These are phyloP conservation scores for Chouioia cunea DNA, from an alignment of 2,888 invertebrate species.

Conservation along the genomic window DNA sequence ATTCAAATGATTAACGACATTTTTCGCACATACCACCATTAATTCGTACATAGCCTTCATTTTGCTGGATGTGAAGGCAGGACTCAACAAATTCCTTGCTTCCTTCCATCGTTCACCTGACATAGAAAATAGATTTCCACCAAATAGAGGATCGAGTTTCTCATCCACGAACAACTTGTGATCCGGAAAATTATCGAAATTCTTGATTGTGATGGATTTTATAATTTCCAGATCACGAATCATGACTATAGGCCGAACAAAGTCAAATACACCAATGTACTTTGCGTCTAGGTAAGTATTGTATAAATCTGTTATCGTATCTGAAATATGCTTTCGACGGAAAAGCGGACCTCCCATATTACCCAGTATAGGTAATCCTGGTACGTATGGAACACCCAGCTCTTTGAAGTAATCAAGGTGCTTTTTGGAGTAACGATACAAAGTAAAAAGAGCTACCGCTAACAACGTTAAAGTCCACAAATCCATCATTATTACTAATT, in stretches of 20 bases:
- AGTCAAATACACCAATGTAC: slow-evolving; percentile 59
- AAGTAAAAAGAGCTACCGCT: not conserved
- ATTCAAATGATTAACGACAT: slow-evolving; percentile 54
- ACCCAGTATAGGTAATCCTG: slow-evolving; percentile 35
- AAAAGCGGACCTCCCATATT: slow-evolving; percentile 51
- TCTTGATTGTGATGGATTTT: slow-evolving; percentile 57
- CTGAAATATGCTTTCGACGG: slow-evolving; percentile 29
- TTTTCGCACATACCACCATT: slow-evolving; percentile 62
- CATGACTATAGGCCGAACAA: slow-evolving; percentile 54
- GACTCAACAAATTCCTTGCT: slow-evolving; percentile 70
- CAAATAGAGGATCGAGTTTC: slow-evolving; percentile 52
- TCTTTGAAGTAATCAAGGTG: not conserved
- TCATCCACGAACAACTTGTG: slow-evolving; percentile 53
- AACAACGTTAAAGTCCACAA: not conserved
- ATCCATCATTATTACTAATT: too few relatives aligned
- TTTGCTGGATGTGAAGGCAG: slow-evolving; percentile 57
- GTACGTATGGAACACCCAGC: not conserved
- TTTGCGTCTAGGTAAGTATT: slow-evolving; percentile 50
- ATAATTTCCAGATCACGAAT: slow-evolving; percentile 61
- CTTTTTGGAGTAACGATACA: not conserved
- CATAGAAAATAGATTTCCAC: slow-evolving; percentile 52
- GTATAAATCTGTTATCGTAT: slow-evolving; percentile 48
- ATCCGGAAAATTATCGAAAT: slow-evolving; percentile 60
- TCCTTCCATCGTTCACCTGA: slow-evolving; percentile 70
- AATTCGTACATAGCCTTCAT: slow-evolving; percentile 71